Evolutionary conservation across 2,888 invertebrate species (phyloP), one percentile per base, ranked within the genome.

Genomic region (Drosophila formosana): DNA sequence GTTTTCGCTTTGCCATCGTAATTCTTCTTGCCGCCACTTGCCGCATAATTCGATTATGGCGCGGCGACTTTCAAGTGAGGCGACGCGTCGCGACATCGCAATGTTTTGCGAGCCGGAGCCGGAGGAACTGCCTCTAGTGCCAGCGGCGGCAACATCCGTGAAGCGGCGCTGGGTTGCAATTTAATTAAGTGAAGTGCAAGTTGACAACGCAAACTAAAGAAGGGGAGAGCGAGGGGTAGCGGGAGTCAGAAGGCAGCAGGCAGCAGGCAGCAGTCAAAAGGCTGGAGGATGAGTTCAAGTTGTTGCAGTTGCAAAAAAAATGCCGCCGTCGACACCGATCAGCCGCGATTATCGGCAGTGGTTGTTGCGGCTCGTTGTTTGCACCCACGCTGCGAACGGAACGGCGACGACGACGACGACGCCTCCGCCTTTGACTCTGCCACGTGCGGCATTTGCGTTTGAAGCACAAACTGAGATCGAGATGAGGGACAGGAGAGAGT

Each of bases 111-210:
- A 18, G 18, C 18, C 18, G 18, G 1, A 43, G 71, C 45, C 51
- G 34, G 55, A 58, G 69, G 58, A 53, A 56, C 60, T 66, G 74
- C 65, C 55, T 53, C 57, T 46, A 67, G 61, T 52, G 45, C 52
- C 52, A 28, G 18, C 6, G 26, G 75, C 57, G 73, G 69, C 72
- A 83, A 83, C 79, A 83, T 83, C 83, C 79, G 86, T 66, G 66
- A 56, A 62, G 62, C 83, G 81, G 66, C 72, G 81, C 83, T 81
- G 77, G 67, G 81, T 65, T 85, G 85, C 88, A 85, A 85, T 85
- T 85, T 85, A 85, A 85, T 85, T 85, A 85, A 85, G 82, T 73
- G 85, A 87, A 85, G 85, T 85, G 85, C 82, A 85, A 78, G 73
- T 75, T 68, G 76, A 61, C 66, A 58, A 26, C 30, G 58, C 58